phyloP scores from a whole-genome alignment of 2,113 vertebrate species.

The Cyanoliseus patagonus region DNA sequence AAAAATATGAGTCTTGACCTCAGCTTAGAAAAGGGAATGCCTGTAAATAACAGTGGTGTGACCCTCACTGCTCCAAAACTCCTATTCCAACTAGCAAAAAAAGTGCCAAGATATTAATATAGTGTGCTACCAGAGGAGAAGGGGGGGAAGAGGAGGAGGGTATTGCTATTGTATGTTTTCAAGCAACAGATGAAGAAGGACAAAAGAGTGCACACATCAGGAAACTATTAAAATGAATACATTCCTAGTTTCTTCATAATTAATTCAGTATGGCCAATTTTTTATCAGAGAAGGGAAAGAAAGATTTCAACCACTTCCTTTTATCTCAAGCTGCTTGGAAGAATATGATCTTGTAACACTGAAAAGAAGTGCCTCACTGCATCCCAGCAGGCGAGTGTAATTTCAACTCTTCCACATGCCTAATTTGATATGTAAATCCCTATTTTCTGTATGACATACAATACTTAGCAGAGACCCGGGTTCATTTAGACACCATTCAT shows the following conservation, averaged over 20 bases:
- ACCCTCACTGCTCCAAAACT: not conserved
- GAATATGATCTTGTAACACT: conserved; percentile 10
- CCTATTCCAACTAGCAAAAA: not conserved
- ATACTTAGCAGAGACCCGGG: not conserved
- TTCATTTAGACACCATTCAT: not conserved
- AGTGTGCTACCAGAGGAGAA: not conserved
- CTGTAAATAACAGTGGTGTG: not conserved
- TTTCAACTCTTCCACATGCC: conserved; percentile 28
- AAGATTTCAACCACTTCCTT: conserved; percentile 61
- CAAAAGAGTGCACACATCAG: conserved; percentile 51
- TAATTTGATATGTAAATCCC: conserved; percentile 21
- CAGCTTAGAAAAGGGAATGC: not conserved
- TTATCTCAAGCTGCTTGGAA: conserved; percentile 51
- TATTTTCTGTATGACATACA: not conserved
- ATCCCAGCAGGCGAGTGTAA: not conserved
- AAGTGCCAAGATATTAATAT: not conserved
- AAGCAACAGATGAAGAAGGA: not conserved
- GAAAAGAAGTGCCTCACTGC: conserved; percentile 11
- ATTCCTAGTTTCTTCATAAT: conserved; percentile 63
- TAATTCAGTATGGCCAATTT: conserved; percentile 59
- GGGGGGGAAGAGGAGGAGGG: not conserved
- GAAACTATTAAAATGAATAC: conserved; percentile 65
- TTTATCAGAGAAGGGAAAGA: conserved; percentile 62
- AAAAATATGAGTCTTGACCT: not conserved
- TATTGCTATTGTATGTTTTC: conserved; percentile 31